Percentiles rank a stretch among this genome's conserved stretches.
Conservation (phyloP, 2,113 vertebrate genomes). For the Ctenomys sociabilis region DNA sequence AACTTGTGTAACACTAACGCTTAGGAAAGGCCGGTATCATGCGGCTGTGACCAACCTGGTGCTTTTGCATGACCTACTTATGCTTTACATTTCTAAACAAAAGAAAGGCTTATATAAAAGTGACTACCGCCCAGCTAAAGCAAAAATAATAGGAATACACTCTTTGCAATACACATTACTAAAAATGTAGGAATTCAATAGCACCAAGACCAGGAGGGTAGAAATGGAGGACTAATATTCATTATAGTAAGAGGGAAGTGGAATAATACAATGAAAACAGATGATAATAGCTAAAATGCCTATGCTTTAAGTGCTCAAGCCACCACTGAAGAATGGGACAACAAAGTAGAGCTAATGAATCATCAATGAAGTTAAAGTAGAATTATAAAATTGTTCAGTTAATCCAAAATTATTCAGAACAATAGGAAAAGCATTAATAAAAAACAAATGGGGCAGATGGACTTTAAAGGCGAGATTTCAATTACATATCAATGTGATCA, state of each 20-base stretch:
- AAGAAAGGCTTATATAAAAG: slow-evolving; percentile 86
- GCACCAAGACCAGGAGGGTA: neutral
- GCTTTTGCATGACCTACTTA: slow-evolving; percentile 78
- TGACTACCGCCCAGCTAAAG: neutral
- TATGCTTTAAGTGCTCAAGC: neutral
- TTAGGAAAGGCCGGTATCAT: slow-evolving; percentile 86
- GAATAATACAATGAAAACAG: neutral
- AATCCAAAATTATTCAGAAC: neutral
- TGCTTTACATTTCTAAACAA: slow-evolving; percentile 89
- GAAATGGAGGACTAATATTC: neutral
- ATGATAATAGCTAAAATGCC: neutral
- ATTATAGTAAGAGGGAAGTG: neutral
- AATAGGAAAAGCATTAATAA: neutral
- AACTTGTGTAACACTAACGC: slow-evolving; percentile 85
- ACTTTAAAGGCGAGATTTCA: neutral
- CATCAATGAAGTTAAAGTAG: neutral
- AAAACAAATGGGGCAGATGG: neutral
- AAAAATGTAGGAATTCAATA: neutral
- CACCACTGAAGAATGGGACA: neutral
- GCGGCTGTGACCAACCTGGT: slow-evolving; percentile 82
- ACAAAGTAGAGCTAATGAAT: neutral
- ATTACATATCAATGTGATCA: neutral
- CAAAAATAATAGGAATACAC: neutral
- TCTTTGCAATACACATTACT: neutral
- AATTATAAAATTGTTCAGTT: neutral